These are phyloP conservation scores for Bombus huntii DNA, from an alignment of 1,140 invertebrate species.

Conservation along the genomic window DNA sequence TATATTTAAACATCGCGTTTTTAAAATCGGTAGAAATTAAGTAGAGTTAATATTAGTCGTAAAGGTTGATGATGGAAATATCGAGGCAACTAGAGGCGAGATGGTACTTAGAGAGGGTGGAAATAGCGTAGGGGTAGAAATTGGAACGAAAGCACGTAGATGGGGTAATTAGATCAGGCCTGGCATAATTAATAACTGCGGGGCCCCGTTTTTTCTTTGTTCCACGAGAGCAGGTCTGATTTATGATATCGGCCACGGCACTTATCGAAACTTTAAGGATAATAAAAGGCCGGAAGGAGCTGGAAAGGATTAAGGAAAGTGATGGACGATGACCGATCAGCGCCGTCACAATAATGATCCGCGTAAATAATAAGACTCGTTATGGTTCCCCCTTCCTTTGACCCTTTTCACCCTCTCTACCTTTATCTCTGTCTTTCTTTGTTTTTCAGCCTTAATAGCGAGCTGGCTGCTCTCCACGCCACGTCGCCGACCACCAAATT, in stretches of 20 bases:
- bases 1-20: too few species aligned
- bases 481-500: not conserved
- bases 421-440: slow-evolving; percentile 49
- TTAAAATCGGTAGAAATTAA: too few species aligned
- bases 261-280: slow-evolving; percentile 71
- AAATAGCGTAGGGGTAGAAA: not conserved
- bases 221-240: slow-evolving; percentile 58
- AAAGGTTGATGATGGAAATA: not conserved
- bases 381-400: slow-evolving; percentile 58
- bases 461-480: not conserved
- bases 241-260: slow-evolving; percentile 70
- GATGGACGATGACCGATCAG: slow-evolving; percentile 80
- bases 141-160: slow-evolving; percentile 14
- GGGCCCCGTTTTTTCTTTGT: slow-evolving; percentile 28
- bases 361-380: slow-evolving; percentile 80
- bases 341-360: slow-evolving; percentile 80
- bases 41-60: not conserved
- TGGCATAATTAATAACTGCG: slow-evolving; percentile 62
- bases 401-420: slow-evolving; percentile 23
- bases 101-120: not conserved
- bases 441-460: slow-evolving; percentile 50
- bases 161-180: slow-evolving; percentile 46
- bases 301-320: slow-evolving; percentile 70
- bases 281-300: slow-evolving; percentile 66
- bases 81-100: too few species aligned